Evolutionary conservation across 1,140 invertebrate species (phyloP).

Genomic region (Branchinecta lindahli): DNA sequence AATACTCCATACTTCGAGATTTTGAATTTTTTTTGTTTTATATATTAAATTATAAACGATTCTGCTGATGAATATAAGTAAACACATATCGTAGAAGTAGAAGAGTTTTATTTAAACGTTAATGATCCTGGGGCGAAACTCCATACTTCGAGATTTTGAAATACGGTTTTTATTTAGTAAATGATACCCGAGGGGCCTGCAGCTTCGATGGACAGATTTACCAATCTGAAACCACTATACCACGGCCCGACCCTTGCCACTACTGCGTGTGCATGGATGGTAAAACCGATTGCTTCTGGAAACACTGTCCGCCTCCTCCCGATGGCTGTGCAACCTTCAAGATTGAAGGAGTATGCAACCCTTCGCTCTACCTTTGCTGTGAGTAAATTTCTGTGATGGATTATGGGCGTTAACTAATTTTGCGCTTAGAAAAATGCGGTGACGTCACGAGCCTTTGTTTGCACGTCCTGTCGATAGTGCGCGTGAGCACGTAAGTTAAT

Average conservation of each 20-base stretch:
- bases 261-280: constrained; percentile 24
- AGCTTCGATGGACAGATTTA: constrained; percentile 12
- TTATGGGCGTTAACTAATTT: neutral
- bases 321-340: constrained; percentile 22
- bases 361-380: constrained; percentile 22
- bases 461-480: neutral
- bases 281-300: constrained; percentile 24
- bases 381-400: constrained; percentile 9
- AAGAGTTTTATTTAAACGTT: too few relatives aligned
- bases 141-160: neutral
- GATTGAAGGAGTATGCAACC: constrained; percentile 22
- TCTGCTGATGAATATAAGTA: too few relatives aligned
- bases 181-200: constrained; percentile 16
- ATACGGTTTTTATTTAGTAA: constrained; percentile 6
- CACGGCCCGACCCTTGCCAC: constrained; percentile 22
- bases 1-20: too few relatives aligned
- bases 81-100: too few relatives aligned
- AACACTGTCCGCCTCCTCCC: constrained; percentile 22
- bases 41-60: too few relatives aligned
- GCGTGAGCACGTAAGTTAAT: too few relatives aligned
- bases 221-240: constrained; percentile 18
- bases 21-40: too few relatives aligned
- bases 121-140: too few relatives aligned
- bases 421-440: neutral
- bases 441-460: neutral